Evolutionary conservation across 2,113 vertebrate species (phyloP).

Genomic region (Melanotaenia duboulayi): DNA sequence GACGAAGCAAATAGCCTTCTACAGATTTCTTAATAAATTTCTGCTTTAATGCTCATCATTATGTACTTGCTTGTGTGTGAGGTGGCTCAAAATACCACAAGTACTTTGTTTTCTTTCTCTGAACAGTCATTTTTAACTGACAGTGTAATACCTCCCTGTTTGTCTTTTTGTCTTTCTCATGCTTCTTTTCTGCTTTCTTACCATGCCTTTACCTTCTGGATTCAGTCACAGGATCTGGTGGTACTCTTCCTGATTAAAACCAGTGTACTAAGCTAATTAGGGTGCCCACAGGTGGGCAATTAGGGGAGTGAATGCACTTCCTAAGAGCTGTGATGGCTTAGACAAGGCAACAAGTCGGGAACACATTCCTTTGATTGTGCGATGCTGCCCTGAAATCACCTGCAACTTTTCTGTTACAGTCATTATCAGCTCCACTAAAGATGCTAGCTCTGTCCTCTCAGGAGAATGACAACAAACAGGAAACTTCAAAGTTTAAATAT

Average conservation of each 20-base stretch:
- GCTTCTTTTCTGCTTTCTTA: background rate
- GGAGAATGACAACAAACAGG: constrained; percentile 8
- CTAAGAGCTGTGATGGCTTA: constrained; percentile 52
- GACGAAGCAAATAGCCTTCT: constrained; percentile 67
- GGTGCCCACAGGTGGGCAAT: constrained; percentile 68
- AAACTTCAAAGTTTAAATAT: background rate
- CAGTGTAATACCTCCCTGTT: constrained; percentile 1
- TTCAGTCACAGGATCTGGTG: constrained; percentile 37
- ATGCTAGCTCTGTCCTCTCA: constrained; percentile 7
- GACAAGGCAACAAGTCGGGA: constrained; percentile 50
- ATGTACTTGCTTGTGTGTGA: constrained; percentile 53
- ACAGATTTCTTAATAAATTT: constrained; percentile 70
- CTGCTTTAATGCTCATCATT: constrained; percentile 70
- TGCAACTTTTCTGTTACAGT: constrained; percentile 24
- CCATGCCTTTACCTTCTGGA: constrained; percentile 9
- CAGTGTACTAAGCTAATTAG: constrained; percentile 67
- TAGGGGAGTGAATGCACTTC: constrained; percentile 50
- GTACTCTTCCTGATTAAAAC: constrained; percentile 63
- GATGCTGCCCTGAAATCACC: constrained; percentile 36
- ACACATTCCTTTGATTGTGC: constrained; percentile 49
- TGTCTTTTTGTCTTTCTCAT: background rate
- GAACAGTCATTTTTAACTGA: constrained; percentile 50
- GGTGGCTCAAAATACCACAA: constrained; percentile 62
- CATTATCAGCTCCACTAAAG: constrained; percentile 33
- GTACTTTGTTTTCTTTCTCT: constrained; percentile 71